Percentiles rank a stretch among this genome's conserved stretches.
Conservation (phyloP, 1,140 invertebrate genomes). For the Hyles euphorbiae region DNA sequence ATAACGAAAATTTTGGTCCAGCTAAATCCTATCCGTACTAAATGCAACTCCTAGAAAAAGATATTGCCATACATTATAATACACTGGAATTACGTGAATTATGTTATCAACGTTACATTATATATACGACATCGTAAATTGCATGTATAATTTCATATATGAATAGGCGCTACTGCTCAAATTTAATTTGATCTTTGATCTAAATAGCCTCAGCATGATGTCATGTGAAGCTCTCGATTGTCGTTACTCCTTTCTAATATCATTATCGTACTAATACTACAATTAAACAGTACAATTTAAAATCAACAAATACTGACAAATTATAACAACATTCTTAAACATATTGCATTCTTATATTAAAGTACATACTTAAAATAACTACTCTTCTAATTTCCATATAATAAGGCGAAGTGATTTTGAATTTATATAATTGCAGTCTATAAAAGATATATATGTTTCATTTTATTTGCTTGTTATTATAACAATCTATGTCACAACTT, state of each 20-base stretch:
- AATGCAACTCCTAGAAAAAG: constrained; percentile 59
- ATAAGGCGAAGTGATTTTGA: constrained; percentile 9
- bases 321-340: constrained; percentile 5
- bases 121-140: not conserved
- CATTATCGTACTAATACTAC: constrained; percentile 1
- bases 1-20: constrained; percentile 72
- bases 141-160: not conserved
- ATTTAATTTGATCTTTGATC: constrained; percentile 5
- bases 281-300: constrained; percentile 9
- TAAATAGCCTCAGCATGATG: constrained; percentile 9
- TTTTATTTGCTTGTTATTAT: not conserved
- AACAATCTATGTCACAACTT: no score
- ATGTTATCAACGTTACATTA: constrained; percentile 15
- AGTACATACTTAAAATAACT: constrained; percentile 9
- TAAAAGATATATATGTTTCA: not conserved
- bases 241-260: not conserved
- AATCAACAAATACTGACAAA: constrained; percentile 14
- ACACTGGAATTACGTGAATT: constrained; percentile 14
- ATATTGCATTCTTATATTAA: constrained; percentile 1
- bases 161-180: not conserved
- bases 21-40: constrained; percentile 65
- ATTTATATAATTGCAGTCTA: no score
- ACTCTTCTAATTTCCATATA: constrained; percentile 8
- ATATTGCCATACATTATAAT: constrained; percentile 2
- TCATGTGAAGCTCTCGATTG: constrained; percentile 5